phyloP scores from a whole-genome alignment of 2,888 invertebrate species.

The Ectobius pallidus region DNA sequence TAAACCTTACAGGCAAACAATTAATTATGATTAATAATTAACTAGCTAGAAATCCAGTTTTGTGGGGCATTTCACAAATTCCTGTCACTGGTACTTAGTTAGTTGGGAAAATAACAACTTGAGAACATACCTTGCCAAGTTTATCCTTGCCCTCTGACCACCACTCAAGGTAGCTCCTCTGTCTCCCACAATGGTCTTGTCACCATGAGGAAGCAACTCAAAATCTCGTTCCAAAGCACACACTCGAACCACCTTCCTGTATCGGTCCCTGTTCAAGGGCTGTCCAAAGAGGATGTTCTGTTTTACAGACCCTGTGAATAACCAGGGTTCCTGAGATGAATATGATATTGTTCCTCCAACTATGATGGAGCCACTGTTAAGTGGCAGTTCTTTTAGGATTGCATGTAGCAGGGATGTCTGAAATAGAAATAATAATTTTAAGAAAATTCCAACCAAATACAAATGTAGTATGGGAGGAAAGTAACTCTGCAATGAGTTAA shows the following conservation, averaged over 20 bases:
- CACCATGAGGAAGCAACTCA: slow-evolving; percentile 71
- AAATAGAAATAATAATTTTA: slow-evolving; percentile 32
- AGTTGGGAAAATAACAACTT: too few species aligned
- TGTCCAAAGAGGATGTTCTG: slow-evolving; percentile 83
- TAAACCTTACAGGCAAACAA: too few species aligned
- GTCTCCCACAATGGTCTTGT: slow-evolving; percentile 77
- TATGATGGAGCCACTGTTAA: slow-evolving; percentile 63
- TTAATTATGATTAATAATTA: too few species aligned
- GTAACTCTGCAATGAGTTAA: too few species aligned
- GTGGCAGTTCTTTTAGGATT: slow-evolving; percentile 75
- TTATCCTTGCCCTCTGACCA: slow-evolving; percentile 80
- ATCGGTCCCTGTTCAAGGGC: slow-evolving; percentile 61
- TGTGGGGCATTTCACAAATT: too few species aligned
- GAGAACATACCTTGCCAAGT: slow-evolving; percentile 63
- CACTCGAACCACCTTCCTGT: slow-evolving; percentile 61
- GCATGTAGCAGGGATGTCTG: slow-evolving; percentile 68
- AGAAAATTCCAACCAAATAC: too few species aligned
- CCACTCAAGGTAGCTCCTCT: slow-evolving; percentile 79
- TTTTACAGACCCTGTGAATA: slow-evolving; percentile 70
- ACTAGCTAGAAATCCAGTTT: too few species aligned
- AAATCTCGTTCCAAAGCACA: slow-evolving; percentile 72
- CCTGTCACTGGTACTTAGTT: too few species aligned
- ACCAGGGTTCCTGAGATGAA: slow-evolving; percentile 82
- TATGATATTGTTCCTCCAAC: slow-evolving; percentile 70
- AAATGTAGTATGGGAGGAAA: too few species aligned